Conservation (phyloP, 2,888 invertebrate genomes). For the Sclerodermus sp. region DNA sequence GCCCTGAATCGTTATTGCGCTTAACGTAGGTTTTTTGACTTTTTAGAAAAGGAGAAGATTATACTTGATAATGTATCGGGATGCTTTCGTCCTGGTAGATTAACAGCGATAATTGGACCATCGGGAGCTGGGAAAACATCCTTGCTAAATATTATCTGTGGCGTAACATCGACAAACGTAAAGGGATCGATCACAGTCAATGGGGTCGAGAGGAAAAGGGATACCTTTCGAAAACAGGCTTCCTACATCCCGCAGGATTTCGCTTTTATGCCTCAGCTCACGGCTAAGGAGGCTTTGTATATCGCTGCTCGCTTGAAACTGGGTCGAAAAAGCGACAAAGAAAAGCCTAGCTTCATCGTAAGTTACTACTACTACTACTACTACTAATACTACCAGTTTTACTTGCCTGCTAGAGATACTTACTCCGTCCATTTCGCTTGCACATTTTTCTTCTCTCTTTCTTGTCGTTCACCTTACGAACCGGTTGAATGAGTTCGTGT, state of each 20-base stretch:
- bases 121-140: conserved; percentile 80
- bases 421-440: no score
- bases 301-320: conserved; percentile 64
- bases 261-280: conserved; percentile 62
- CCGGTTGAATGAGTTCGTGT: no score
- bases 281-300: conserved; percentile 63
- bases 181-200: conserved; percentile 72
- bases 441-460: no score
- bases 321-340: conserved; percentile 22
- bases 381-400: no score
- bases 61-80: conserved; percentile 65
- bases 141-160: conserved; percentile 73
- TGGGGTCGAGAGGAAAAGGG: conserved; percentile 65
- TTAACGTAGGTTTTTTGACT: no score
- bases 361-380: no score
- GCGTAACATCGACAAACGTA: conserved; percentile 62
- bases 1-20: no score
- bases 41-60: conserved; percentile 37
- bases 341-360: not conserved
- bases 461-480: no score
- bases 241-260: conserved; percentile 69
- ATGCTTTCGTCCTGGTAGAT: conserved; percentile 64
- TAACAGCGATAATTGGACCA: conserved; percentile 70
- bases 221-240: conserved; percentile 71
- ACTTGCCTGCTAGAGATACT: no score